Base-by-base conservation (phyloP, 2,888 invertebrate species). In the Ectemnius cavifrons region DNA sequence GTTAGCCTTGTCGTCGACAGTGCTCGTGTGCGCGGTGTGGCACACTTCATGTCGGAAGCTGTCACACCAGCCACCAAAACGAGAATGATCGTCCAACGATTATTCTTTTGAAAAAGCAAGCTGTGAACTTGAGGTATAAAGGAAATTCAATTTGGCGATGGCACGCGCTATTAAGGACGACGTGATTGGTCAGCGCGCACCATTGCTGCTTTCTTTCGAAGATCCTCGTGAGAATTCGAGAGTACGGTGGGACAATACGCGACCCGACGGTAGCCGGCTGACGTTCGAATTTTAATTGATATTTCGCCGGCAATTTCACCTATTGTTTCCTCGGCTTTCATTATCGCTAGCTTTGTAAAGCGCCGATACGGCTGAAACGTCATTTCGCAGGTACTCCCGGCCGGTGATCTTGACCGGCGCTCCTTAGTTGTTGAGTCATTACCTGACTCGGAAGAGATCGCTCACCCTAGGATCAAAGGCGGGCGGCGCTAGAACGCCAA, bases 271-370 rank as follows among this genome's bases (percentile, higher is more conserved):
- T 37, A 37, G 66, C 57, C 66, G 67, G 67, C 71, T 60, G 63
- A 71, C 80, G 79, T 80, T 80, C 73, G 71, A 82, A 85, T 84
- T 87, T 87, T 85, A 86, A 87, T 87, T 87, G 87, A 87, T 87
- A 87, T 87, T 86, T 85, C 82, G 79, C 74, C 77, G 77, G 71
- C 69, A 71, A 78, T 52, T 72, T 57, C 68, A 71, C 58, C 71
- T 78, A 82, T 86, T 80, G 81, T 84, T 80, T 81, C 84, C 84
- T 80, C 68, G 76, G 73, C 68, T 78, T 79, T 76, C 77, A 78
- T 77, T 80, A 78, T 78, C 78, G 83, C 69, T 81, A 83, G 82
- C 86, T 86, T 86, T 86, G 82, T 87, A 77, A 70, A 64, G 70
- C 73, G 82, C 77, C 85, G 84, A 83, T 85, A 81, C 81, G 83